Base-by-base conservation (phyloP, 2,888 invertebrate genomes). In the Xestia c-nigrum region DNA sequence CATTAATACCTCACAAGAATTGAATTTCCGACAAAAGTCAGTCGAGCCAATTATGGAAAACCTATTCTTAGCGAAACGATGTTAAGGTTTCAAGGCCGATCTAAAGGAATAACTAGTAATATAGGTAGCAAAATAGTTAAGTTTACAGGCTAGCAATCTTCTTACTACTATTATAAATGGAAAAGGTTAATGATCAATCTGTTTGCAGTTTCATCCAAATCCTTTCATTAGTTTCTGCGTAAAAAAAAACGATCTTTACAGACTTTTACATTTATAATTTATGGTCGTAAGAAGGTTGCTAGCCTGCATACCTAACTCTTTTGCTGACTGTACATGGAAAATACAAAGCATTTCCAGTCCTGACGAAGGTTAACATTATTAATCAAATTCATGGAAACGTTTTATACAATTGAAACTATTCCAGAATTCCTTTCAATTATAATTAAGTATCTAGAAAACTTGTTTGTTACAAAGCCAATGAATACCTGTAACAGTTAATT, bases 371-470 rank as follows among this genome's bases (percentile, higher is more conserved):
- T 46, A n/a, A 40, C 12, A 52, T 50, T 50, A 70, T 75, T 59
- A 65, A 52, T 75, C n/a, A 59, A 40, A n/a, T 81, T 80, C 46
- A 59, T 43, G 57, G 61, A 61, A 66, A 66, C 1, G 40, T 67
- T 57, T 57, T 43, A 31, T 47, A 50, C 43, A 50, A 59, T 40
- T 59, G 52, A 61, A 52, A 46, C 43, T 7, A 19, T 57, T 71
- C n/a, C n/a, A 40, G 52, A 40, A 55, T 73, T 47, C 46, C 19
- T 24, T 55, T 31, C n/a, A 21, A 80, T 67, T 57, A 2, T 9
- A 65, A 61, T 43, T 61, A 31, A 31, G 31, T 31, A 61, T 76
- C 40, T 61, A 47, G 21, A 76, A 79, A 59, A 63, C 5, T 57
- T 21, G 14, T 46, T 46, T 16, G 64, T 46, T 66, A 55, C 55